Conservation (phyloP, 2,888 invertebrate species). For the Drosophila tripunctata region DNA sequence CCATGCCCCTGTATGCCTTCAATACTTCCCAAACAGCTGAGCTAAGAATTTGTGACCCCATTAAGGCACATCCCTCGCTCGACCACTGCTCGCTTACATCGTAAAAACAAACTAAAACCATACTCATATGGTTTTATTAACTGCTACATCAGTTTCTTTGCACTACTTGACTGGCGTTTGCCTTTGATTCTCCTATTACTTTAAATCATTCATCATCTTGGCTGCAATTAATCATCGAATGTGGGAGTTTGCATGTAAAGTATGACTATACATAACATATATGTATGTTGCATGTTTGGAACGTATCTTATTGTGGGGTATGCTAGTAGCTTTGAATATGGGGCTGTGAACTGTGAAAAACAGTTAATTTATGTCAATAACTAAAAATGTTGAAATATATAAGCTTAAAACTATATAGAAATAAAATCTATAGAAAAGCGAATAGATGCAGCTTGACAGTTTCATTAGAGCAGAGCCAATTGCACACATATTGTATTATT, state of each 20-base stretch:
- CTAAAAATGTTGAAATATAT: constrained; percentile 37
- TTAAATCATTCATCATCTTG: constrained; percentile 82
- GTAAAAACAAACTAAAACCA: constrained; percentile 1
- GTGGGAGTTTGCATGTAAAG: constrained; percentile 43
- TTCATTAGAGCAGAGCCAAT: constrained; percentile 67
- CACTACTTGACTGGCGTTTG: constrained; percentile 38
- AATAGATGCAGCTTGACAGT: constrained; percentile 32
- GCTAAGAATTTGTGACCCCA: neutral
- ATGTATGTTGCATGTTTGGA: constrained; percentile 28
- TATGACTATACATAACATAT: constrained; percentile 3
- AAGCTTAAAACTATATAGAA: no score
- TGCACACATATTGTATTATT: constrained; percentile 71
- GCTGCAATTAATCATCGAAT: constrained; percentile 82
- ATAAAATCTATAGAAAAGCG: neutral
- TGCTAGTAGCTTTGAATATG: constrained; percentile 18
- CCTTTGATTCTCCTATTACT: constrained; percentile 70
- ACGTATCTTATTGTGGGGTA: constrained; percentile 40
- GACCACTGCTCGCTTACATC: neutral
- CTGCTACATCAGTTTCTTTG: constrained; percentile 3
- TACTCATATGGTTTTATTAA: constrained; percentile 3
- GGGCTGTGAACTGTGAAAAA: constrained; percentile 15
- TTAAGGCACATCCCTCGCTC: constrained; percentile 17
- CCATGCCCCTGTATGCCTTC: constrained; percentile 55
- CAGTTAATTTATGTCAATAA: constrained; percentile 52
- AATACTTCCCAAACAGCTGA: constrained; percentile 46